Base-by-base conservation (phyloP, 2,113 vertebrate genomes). In the Trogon melanurus region DNA sequence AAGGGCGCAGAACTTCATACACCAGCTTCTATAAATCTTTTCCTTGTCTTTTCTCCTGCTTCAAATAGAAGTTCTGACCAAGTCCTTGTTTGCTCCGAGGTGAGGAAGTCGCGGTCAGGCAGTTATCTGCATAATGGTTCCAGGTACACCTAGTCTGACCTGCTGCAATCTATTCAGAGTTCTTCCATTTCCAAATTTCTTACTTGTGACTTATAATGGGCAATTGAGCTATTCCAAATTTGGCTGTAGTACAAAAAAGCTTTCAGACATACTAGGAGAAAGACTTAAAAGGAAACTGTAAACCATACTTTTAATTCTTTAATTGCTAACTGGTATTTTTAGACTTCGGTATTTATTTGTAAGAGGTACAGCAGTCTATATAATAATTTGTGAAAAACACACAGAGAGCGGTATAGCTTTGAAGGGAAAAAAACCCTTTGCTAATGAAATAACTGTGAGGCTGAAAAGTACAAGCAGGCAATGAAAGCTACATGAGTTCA, bases 171-270 rank as follows among this genome's bases (percentile, higher is more conserved):
- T 56, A 38, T 6, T 76, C 71, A 22, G 58, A 79, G 36, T 56
- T 88, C 58, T 76, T 48, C 60, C 51, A 57, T 64, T 88, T 92
- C 25, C 85, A 64, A 13, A 53, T 85, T 92, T 91, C 81, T 81
- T 36, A 48, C 56, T 93, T 69, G 47, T 79, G 79, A 29, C 38
- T 13, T 75, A 1, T 8, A 74, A 62, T 4, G 44, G 32, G 45
- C 1, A 0, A 64, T 11, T 32, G 86, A 94, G 76, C 73, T 79
- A 44, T 38, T 92, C 84, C 91, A 73, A 70, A 81, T 48, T 72
- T 96, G 96, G 92, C 93, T 73, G n/a, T 38, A 65, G 61, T 69
- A 94, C 96, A 96, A 85, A 94, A 96, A 97, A 92, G 92, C 88
- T 96, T 93, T 96, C 93, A 97, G 93, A 93, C 83, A 58, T 25